Conservation (phyloP, 2,888 invertebrate genomes). For the Agonopterix arenella region DNA sequence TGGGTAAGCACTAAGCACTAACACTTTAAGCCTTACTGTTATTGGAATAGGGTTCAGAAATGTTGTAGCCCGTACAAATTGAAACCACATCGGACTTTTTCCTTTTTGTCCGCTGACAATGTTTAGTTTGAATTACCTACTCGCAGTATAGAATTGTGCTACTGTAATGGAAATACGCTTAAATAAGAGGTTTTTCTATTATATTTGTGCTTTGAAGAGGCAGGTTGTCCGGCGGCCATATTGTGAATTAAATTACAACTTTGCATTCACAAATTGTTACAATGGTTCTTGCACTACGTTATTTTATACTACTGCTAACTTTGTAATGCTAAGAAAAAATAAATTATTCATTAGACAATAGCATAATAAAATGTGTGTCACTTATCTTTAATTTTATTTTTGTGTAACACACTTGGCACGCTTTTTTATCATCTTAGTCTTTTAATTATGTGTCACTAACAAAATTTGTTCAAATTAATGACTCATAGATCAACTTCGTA, state of each 20-base stretch:
- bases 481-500: too few relatives aligned
- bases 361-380: too few relatives aligned
- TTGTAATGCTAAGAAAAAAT: too few relatives aligned
- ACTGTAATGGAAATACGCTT: not conserved
- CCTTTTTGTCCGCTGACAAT: conserved; percentile 14
- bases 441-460: too few relatives aligned
- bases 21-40: not conserved
- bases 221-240: conserved; percentile 1
- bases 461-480: too few relatives aligned
- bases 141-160: not conserved
- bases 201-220: not conserved
- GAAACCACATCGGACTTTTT: conserved; percentile 14
- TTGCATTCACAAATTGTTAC: not conserved
- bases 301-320: too few relatives aligned
- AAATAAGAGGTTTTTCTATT: not conserved
- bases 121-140: conserved; percentile 24
- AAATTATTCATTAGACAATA: too few relatives aligned
- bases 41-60: too few relatives aligned
- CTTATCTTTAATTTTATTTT: too few relatives aligned
- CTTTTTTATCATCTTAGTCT: too few relatives aligned
- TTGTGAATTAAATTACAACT: conserved; percentile 2
- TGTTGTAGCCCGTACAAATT: conserved; percentile 12
- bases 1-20: conserved; percentile 79
- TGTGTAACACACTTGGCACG: too few relatives aligned
- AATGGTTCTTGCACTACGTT: not conserved